Evolutionary conservation across 1,140 invertebrate species (phyloP).

Genomic region (Vollenhovia emeryi): DNA sequence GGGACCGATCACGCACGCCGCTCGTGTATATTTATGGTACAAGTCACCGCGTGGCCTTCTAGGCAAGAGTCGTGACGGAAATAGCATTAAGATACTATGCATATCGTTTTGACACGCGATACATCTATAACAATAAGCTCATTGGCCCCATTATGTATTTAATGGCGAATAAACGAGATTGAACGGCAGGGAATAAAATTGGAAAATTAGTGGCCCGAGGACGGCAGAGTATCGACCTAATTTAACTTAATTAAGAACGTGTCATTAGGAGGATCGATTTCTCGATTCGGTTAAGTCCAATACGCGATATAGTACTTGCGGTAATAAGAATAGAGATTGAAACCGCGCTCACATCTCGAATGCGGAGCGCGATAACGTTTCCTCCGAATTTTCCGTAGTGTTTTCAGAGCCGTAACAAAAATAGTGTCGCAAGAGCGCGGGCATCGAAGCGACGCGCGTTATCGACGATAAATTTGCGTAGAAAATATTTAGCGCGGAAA

Average conservation of each 20-base stretch:
- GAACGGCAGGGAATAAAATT: not conserved
- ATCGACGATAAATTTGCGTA: conserved; percentile 17
- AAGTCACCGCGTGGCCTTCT: conserved; percentile 16
- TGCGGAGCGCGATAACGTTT: not conserved
- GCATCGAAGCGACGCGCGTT: not conserved
- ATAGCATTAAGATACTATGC: conserved; percentile 44
- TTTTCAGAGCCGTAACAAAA: not conserved
- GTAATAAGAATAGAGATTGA: not conserved
- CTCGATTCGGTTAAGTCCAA: not conserved
- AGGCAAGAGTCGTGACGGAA: conserved; percentile 43
- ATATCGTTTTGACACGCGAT: conserved; percentile 19
- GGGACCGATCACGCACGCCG: conserved; percentile 57
- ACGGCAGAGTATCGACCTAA: not conserved
- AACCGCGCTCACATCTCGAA: not conserved
- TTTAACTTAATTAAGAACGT: not conserved
- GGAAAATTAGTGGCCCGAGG: not conserved
- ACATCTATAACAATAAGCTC: not conserved
- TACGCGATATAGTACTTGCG: not conserved
- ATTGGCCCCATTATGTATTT: conserved; percentile 15
- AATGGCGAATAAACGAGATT: not conserved
- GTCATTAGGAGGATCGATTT: not conserved
- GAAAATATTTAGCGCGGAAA: conserved; percentile 20
- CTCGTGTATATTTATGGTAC: conserved; percentile 58
- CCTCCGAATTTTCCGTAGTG: not conserved
- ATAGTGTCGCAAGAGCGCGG: not conserved